phyloP scores from a whole-genome alignment of 1,140 invertebrate species.

The Zaprionus ornatus region DNA sequence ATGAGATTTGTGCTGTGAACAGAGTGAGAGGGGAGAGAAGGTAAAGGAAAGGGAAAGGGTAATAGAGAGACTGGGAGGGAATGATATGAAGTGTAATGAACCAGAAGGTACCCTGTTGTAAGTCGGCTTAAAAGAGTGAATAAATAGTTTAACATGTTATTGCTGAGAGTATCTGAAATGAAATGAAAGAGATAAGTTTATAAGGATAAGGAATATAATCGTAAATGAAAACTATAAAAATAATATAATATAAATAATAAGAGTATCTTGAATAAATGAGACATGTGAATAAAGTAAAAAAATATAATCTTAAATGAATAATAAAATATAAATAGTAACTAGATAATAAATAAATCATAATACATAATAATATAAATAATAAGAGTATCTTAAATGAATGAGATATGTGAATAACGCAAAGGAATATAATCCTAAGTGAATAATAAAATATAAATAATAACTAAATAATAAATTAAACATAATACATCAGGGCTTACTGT shows the following conservation, averaged over 20 bases:
- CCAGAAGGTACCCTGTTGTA: background rate
- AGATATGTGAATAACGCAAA: background rate
- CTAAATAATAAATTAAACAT: too few relatives aligned
- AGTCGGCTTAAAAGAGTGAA: background rate
- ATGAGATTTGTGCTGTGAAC: conserved; percentile 23
- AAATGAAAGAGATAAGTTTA: background rate
- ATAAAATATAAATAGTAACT: too few relatives aligned
- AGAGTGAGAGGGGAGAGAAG: background rate
- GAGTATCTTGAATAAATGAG: background rate
- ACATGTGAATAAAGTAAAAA: background rate
- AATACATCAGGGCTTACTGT: too few relatives aligned
- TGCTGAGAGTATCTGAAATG: background rate
- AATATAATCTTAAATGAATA: background rate
- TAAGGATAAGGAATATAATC: background rate
- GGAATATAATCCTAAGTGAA: too few relatives aligned
- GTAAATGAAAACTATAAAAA: background rate
- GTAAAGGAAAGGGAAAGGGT: background rate
- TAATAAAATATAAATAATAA: background rate
- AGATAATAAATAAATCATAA: too few relatives aligned
- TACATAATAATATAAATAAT: too few relatives aligned
- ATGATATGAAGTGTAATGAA: background rate
- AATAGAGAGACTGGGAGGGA: background rate
- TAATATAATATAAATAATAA: too few relatives aligned
- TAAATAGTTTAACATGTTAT: background rate
- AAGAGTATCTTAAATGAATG: background rate